phyloP scores from a whole-genome alignment of 2,797 vertebrate species.

The Parauchenoglanis punctatus region DNA sequence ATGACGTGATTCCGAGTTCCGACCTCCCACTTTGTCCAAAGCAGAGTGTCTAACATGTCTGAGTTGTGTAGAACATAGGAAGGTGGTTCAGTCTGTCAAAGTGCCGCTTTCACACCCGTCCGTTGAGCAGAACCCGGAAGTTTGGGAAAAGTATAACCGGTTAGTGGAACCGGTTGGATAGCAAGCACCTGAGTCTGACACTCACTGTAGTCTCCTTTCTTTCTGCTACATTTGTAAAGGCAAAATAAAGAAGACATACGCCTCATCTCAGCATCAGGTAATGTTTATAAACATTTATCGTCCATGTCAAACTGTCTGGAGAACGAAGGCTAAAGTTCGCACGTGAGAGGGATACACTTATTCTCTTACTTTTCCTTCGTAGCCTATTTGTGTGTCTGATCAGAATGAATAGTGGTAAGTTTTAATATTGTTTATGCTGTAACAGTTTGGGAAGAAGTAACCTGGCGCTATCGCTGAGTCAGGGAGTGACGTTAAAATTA shows the following conservation, averaged over 20 bases:
- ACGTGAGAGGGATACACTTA: neutral
- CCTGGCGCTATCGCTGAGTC: neutral
- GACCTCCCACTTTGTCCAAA: neutral
- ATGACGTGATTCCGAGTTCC: neutral
- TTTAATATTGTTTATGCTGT: neutral
- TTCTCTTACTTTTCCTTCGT: neutral
- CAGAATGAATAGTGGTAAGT: neutral
- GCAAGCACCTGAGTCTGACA: neutral
- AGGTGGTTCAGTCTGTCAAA: neutral
- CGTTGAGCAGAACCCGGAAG: constrained; percentile 2
- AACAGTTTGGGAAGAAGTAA: neutral
- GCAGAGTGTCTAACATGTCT: too few relatives aligned
- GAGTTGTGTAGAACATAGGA: too few relatives aligned
- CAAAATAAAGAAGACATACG: constrained; percentile 28
- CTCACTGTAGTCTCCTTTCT: neutral
- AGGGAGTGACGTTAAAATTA: too few relatives aligned
- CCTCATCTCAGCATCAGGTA: constrained; percentile 41
- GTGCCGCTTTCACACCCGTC: neutral
- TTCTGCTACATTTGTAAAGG: constrained; percentile 19
- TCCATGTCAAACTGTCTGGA: neutral
- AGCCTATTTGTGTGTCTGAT: neutral
- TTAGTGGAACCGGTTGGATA: neutral
- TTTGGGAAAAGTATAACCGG: neutral
- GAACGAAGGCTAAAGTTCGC: neutral
- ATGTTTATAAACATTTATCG: neutral